Conservation (phyloP, 2,113 vertebrate species). For the Lepisosteus osseus region DNA sequence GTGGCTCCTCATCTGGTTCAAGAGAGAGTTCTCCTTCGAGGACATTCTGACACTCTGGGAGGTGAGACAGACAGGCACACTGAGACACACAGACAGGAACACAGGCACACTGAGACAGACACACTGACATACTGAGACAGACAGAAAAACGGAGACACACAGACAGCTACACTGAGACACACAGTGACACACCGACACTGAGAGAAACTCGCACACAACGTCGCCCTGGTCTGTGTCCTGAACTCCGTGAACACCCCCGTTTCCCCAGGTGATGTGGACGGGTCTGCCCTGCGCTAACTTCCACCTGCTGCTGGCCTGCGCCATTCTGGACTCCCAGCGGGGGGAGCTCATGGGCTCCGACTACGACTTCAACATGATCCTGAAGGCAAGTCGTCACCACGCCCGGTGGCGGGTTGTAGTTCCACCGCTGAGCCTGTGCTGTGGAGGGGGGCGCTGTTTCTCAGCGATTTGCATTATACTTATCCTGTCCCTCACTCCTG, state of each 20-base stretch:
- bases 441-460: too few species aligned
- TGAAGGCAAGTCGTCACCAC: conserved; percentile 66
- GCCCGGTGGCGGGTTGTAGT: too few species aligned
- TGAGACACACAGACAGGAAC: neutral
- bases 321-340: conserved; percentile 80
- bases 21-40: conserved; percentile 84
- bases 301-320: conserved; percentile 82
- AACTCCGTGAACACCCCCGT: neutral
- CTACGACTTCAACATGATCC: conserved; percentile 87
- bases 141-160: neutral
- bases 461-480: too few species aligned
- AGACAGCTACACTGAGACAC: neutral
- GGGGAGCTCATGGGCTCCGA: conserved; percentile 80
- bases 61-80: conserved; percentile 50
- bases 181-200: neutral
- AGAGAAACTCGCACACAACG: too few species aligned
- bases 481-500: too few species aligned
- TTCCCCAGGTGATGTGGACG: conserved; percentile 78
- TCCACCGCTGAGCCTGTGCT: too few species aligned
- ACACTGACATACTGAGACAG: neutral
- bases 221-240: neutral
- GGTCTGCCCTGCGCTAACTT: conserved; percentile 80
- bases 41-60: conserved; percentile 86
- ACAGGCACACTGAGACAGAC: neutral
- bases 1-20: conserved; percentile 92